Percentiles rank a stretch among this genome's conserved stretches.
These are phyloP conservation scores for Drosophila recens DNA, from an alignment of 2,888 invertebrate genomes.

Conservation along the genomic window DNA sequence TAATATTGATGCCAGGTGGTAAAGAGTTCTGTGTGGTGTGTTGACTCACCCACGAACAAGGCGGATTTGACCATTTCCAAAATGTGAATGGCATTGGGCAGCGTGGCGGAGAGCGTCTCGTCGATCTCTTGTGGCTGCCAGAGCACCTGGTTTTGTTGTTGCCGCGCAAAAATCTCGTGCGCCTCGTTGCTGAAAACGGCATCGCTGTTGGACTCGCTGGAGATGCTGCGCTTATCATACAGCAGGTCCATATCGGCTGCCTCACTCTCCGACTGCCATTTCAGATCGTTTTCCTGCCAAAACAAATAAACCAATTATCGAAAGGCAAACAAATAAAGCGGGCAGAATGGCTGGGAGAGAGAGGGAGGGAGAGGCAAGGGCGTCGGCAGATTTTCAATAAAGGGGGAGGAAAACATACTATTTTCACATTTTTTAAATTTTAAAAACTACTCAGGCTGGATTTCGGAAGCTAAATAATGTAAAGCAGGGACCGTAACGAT, in stretches of 20 bases:
- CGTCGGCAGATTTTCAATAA: no score
- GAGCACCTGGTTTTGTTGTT: constrained; percentile 82
- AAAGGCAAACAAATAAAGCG: constrained; percentile 3
- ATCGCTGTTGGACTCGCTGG: constrained; percentile 83
- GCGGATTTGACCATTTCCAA: constrained; percentile 79
- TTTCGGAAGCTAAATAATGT: no score
- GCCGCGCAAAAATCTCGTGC: constrained; percentile 81
- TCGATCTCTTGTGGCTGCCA: constrained; percentile 84
- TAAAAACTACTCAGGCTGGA: no score
- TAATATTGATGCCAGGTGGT: background rate
- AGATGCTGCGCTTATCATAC: constrained; percentile 84
- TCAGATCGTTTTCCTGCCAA: constrained; percentile 84
- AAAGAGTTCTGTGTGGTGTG: background rate
- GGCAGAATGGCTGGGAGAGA: no score
- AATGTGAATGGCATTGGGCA: constrained; percentile 74
- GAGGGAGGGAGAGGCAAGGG: background rate
- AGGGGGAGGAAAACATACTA: no score
- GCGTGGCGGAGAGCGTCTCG: constrained; percentile 71
- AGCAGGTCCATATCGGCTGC: constrained; percentile 76
- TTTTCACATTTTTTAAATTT: no score
- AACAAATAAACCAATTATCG: constrained; percentile 36
- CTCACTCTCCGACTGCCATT: constrained; percentile 83
- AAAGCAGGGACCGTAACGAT: no score
- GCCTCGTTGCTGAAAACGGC: constrained; percentile 82
- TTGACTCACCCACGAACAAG: constrained; percentile 74